Evolutionary conservation across 2,113 vertebrate genomes (phyloP), one percentile per base, ranked within the genome.

Genomic region (Sardina pilchardus): DNA sequence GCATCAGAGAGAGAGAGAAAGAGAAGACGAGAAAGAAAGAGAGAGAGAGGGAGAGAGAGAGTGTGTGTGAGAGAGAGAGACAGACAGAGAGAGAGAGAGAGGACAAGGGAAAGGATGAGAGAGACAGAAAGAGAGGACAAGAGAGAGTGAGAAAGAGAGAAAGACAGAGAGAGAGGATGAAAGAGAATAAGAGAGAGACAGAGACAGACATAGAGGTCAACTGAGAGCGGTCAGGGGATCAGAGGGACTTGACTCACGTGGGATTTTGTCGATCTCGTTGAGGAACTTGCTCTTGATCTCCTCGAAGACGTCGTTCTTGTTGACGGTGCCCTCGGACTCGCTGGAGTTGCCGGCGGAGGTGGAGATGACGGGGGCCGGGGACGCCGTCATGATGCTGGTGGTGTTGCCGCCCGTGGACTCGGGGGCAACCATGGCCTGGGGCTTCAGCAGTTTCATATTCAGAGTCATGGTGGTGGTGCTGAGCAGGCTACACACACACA

Each of bases 201-300:
- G 39, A 42, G 39, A 39, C 1, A 42, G 39, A 42, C 2, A 42
- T 2, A 42, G 39, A 2, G 2, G 39, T 42, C 39, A 42, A 42
- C 39, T 42, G 2, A 42, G 39, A 42, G 39, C 39, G 4, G 39
- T 42, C 39, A 42, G 39, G 4, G 48, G 16, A 56, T 56, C 2
- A n/a, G 0, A 67, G 59, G 67, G 47, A 44, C 45, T 14, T 42
- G 50, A 96, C 98, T 97, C 91, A 99, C 98, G 0, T 84, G 97
- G 98, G 87, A 99, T 98, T 92, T 97, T 98, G 86, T 97, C 96
- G 75, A 99, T 96, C 93, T 98, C 97, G 0, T 98, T 99, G 89
- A 99, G 95, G 91, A 99, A 97, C 91, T 98, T 98, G 83, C 96
- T 97, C 93, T 94, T 97, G 91, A 99, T 92, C 87, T 97, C 94